Conservation (phyloP, 2,797 vertebrate species). For the Coccyzus lansbergi region DNA sequence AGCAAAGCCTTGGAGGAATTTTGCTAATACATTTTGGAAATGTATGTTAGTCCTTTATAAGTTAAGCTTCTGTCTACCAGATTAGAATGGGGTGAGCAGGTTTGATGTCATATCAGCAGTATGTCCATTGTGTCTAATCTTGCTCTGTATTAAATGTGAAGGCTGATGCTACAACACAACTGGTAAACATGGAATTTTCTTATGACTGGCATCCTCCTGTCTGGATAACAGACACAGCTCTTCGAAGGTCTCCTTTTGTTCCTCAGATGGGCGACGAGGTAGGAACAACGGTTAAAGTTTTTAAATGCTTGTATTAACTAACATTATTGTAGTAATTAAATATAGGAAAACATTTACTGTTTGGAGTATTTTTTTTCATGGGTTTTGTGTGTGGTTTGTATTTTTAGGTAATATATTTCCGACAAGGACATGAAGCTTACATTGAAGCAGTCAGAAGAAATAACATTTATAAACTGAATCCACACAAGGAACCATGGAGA, state of each 20-base stretch:
- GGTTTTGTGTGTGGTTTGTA: background rate
- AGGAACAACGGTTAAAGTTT: background rate
- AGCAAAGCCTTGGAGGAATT: background rate
- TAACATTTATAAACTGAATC: constrained; percentile 89
- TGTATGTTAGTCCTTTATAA: background rate
- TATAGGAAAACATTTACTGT: background rate
- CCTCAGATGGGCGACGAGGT: constrained; percentile 99
- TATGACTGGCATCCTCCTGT: constrained; percentile 90
- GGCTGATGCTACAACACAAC: constrained; percentile 79
- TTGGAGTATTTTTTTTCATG: background rate
- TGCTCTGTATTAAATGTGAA: constrained; percentile 38
- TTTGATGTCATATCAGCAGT: background rate
- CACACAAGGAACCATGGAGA: constrained; percentile 94
- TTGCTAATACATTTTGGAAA: background rate
- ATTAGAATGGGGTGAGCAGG: background rate
- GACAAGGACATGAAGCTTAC: constrained; percentile 97
- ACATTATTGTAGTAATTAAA: background rate
- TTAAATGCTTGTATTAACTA: background rate
- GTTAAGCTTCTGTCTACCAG: background rate
- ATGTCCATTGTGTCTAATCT: background rate
- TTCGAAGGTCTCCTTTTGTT: constrained; percentile 94
- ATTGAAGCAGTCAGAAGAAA: constrained; percentile 90
- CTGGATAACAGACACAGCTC: constrained; percentile 96
- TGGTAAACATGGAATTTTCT: constrained; percentile 82
- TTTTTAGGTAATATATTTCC: constrained; percentile 94